Base-by-base conservation (phyloP, 1,140 invertebrate genomes). In the Aphaenogaster rudis region DNA sequence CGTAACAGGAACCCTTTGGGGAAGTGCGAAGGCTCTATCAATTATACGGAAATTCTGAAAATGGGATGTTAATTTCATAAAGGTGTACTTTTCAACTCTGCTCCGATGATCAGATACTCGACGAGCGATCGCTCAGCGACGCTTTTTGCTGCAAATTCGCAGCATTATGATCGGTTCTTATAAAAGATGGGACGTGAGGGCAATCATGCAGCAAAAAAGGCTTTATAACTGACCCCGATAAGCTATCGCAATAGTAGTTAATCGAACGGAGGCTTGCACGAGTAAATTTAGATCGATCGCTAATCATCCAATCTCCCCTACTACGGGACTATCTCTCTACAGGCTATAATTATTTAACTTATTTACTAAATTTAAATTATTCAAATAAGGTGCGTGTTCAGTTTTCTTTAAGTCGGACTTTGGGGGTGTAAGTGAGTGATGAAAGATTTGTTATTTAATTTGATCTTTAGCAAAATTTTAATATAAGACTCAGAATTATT, bases 191-290 rank as follows among this genome's bases (percentile, higher is more conserved):
- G 63, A 74, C 52, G 9, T 48, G 54, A 61, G 33, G 42, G 69
- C 69, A 33, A 76, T 74, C 54, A 36, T 50, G 69, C 39, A 76
- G 80, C n/a, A 84, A 84, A 84, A 82, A 84, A 59, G 52, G 69
- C 80, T 84, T 84, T 76, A 61, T 76, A 84, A 76, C 54, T 84
- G 80, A 84, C 80, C 80, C 28, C 69, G 80, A 84, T 84, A 74
- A 61, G 54, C 33, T 74, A 48, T 42, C 79, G 52, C 79, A 82
- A 82, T 82, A 39, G 48, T 66, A 76, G 80, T 64, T 76, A 74
- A 84, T 84, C 80, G 69, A 84, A 84, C 42, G 69, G 36, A 84
- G 69, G 42, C 67, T 57, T 33, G 80, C 57, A 36, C 80, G 57
- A 50, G 80, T 84, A 84, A 84, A 84, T 84, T 84, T 76, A 84